Conservation (phyloP, 2,113 vertebrate species). For the Ptilonorhynchus violaceus region DNA sequence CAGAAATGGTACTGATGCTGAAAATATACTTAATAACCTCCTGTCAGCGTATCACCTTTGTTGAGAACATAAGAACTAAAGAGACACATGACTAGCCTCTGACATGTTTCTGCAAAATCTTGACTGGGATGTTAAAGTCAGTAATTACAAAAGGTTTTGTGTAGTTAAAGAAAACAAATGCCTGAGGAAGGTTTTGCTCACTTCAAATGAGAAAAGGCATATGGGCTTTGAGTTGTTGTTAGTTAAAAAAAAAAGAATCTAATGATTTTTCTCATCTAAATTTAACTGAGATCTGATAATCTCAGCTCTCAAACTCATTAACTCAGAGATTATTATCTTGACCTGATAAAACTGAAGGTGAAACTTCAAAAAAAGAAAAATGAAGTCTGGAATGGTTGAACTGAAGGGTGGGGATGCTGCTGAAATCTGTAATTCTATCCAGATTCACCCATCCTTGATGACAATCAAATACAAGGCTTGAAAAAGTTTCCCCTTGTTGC, state of each 20-base stretch:
- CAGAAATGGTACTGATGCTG: not conserved
- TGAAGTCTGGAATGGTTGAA: not conserved
- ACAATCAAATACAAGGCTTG: not conserved
- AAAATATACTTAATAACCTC: slow-evolving; percentile 12
- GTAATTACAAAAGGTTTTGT: slow-evolving; percentile 5
- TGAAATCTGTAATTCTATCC: not conserved
- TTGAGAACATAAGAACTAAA: not conserved
- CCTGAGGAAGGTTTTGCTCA: not conserved
- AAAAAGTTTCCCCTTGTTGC: not conserved
- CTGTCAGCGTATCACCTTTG: not conserved
- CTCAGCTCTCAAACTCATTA: not conserved
- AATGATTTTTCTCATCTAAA: not conserved
- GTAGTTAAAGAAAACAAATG: slow-evolving; percentile 1
- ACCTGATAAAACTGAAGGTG: not conserved
- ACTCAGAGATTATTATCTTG: slow-evolving; percentile 1
- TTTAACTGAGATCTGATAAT: not conserved
- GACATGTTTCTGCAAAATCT: slow-evolving; percentile 1
- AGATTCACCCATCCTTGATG: not conserved
- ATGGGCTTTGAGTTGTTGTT: not conserved
- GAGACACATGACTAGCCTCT: not conserved
- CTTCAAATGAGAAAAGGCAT: not conserved
- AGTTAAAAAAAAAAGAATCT: not conserved
- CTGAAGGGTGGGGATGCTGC: not conserved
- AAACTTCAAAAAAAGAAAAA: not conserved
- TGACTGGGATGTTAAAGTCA: not conserved